Evolutionary conservation across 1,140 invertebrate species (phyloP), one percentile per base, ranked within the genome.

Genomic region (Wiebesia pumilae): DNA sequence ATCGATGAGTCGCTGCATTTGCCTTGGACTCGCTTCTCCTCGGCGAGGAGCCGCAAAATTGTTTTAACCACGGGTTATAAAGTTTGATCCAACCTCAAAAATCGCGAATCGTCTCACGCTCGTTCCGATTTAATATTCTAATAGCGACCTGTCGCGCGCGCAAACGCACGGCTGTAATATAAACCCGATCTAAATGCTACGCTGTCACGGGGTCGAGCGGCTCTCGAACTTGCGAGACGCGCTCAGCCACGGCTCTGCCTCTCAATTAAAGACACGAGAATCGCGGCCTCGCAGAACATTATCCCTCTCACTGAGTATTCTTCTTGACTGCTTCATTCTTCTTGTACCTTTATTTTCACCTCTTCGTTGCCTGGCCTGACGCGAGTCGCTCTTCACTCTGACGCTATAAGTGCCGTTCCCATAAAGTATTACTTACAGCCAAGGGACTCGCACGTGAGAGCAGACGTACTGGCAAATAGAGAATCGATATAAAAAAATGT

Each of bases 261-360:
- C 86, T 84, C 86, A 87, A 87, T 87, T 87, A 87, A 84, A 87
- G 86, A 87, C 86, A 87, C 86, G 86, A 86, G 85, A 80, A 80
- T 83, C 75, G 80, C 84, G 78, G 19, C n/a, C 62, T n/a, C 43
- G 30, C n/a, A 67, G 71, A 35, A 81, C 54, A 75, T 51, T 47
- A 47, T 38, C 73, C n/a, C 62, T 51, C 58, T 51, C 38, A n/a
- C 33, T 6, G 47, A 4, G 3, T 27, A 47, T 24, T 84, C 33
- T 40, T 54, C 47, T 24, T 16, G 47, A 19, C 38, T 62, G 69
- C 35, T 38, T 75, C 27, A 0, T 43, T 35, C 24, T 35, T 12
- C 58, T 16, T 38, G 1, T 38, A 14, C 35, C 71, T 71, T 65
- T 16, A 7, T n/a, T 62, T 30, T 47, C 54, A 47, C 3, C 58